Evolutionary conservation across 2,113 vertebrate genomes (phyloP).

Genomic region (Crotophaga sulcirostris): DNA sequence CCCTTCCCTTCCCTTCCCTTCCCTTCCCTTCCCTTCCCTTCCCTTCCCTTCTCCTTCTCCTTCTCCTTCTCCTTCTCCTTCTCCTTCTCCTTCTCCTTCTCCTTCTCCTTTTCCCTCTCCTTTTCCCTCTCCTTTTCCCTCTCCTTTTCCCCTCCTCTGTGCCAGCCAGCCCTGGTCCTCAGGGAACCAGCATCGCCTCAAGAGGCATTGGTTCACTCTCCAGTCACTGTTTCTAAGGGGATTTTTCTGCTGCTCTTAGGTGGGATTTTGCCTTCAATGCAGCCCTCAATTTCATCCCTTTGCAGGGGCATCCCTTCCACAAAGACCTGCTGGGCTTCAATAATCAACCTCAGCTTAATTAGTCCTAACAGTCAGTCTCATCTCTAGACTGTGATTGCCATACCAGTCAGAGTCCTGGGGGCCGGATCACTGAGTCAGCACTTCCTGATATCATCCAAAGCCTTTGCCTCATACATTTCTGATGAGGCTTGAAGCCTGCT

Average conservation of each 20-base stretch:
- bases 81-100: too few species aligned
- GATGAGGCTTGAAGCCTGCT: not conserved
- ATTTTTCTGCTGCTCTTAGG: fast-evolving
- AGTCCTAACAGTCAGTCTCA: not conserved
- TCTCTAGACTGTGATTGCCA: not conserved
- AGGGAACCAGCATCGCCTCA: fast-evolving
- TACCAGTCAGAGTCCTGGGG: not conserved
- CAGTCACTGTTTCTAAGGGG: not conserved
- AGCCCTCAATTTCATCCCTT: not conserved
- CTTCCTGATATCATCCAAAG: not conserved
- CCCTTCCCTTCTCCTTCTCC: too few species aligned
- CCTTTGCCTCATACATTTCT: not conserved
- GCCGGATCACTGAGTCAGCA: not conserved
- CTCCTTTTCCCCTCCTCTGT: too few species aligned
- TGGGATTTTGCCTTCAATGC: not conserved
- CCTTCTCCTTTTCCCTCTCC: too few species aligned
- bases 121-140: too few species aligned
- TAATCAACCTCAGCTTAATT: not conserved
- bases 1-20: too few species aligned
- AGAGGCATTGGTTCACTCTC: fast-evolving
- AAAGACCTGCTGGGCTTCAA: not conserved
- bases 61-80: too few species aligned
- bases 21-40: too few species aligned
- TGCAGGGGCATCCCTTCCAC: not conserved
- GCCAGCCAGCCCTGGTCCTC: not conserved